Evolutionary conservation across 2,113 vertebrate species (phyloP).

Genomic region (Syngnathus scovelli): DNA sequence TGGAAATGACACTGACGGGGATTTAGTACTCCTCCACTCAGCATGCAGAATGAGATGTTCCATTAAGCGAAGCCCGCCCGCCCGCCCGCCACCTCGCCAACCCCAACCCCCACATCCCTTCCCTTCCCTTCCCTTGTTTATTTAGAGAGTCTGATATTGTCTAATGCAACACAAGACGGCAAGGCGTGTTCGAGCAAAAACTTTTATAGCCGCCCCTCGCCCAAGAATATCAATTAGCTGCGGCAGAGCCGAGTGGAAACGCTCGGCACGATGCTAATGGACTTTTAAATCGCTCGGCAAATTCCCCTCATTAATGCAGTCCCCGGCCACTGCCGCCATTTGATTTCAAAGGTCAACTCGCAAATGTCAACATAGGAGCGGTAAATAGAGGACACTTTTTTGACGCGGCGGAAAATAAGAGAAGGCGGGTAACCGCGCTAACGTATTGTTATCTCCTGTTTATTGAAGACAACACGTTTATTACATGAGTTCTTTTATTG

Average conservation of each 20-base stretch:
- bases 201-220: conserved; percentile 62
- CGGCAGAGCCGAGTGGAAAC: conserved; percentile 59
- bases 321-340: conserved; percentile 55
- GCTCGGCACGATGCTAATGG: conserved; percentile 70
- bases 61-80: conserved; percentile 35
- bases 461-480: too few species aligned
- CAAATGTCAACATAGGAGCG: conserved; percentile 68
- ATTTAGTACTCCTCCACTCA: conserved; percentile 50
- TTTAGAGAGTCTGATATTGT: conserved; percentile 56
- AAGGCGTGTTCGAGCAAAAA: conserved; percentile 59
- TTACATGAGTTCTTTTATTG: too few species aligned
- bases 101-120: neutral
- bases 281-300: conserved; percentile 73
- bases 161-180: conserved; percentile 45
- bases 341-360: conserved; percentile 72
- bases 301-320: conserved; percentile 71
- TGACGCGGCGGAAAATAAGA: conserved; percentile 39
- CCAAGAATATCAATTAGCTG: conserved; percentile 71
- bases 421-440: neutral
- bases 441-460: neutral
- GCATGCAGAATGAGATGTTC: conserved; percentile 48
- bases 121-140: conserved; percentile 39
- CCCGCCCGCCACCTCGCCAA: conserved; percentile 11
- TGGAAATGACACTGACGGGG: conserved; percentile 47
- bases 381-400: conserved; percentile 65